These are phyloP conservation scores for Nymphalis urticae DNA, from an alignment of 2,888 invertebrate genomes.

Conservation along the genomic window DNA sequence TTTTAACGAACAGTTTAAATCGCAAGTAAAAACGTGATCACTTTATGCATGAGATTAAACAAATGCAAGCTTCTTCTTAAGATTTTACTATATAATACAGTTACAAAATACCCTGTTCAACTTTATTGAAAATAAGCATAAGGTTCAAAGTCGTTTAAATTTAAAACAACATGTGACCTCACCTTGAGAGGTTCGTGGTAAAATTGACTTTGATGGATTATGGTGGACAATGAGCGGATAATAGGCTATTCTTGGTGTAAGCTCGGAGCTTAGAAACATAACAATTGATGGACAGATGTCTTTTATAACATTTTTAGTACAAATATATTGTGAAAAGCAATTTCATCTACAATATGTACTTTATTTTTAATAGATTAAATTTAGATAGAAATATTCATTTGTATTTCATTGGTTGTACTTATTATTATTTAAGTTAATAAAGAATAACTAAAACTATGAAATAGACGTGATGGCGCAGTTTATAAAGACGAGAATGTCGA, in stretches of 20 bases:
- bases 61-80: slow-evolving; percentile 54
- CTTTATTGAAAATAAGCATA: slow-evolving; percentile 19
- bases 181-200: slow-evolving; percentile 62
- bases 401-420: too few species aligned
- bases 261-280: slow-evolving; percentile 37
- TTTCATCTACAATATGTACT: too few species aligned
- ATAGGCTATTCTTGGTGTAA: slow-evolving; percentile 46
- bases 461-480: too few species aligned
- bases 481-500: too few species aligned
- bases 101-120: slow-evolving; percentile 14
- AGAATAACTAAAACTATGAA: too few species aligned
- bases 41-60: slow-evolving; percentile 53
- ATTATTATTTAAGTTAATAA: too few species aligned
- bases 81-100: slow-evolving; percentile 24
- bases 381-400: too few species aligned
- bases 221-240: slow-evolving; percentile 44
- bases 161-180: slow-evolving; percentile 41
- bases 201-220: slow-evolving; percentile 59
- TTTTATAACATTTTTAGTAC: not conserved
- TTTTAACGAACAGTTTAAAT: slow-evolving; percentile 45
- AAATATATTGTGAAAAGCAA: not conserved
- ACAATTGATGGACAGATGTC: slow-evolving; percentile 24
- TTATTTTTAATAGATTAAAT: too few species aligned
- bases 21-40: slow-evolving; percentile 52
- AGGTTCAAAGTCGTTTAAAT: slow-evolving; percentile 30